Conservation (phyloP, 2,888 invertebrate genomes). For the Asteroscopus sphinx region DNA sequence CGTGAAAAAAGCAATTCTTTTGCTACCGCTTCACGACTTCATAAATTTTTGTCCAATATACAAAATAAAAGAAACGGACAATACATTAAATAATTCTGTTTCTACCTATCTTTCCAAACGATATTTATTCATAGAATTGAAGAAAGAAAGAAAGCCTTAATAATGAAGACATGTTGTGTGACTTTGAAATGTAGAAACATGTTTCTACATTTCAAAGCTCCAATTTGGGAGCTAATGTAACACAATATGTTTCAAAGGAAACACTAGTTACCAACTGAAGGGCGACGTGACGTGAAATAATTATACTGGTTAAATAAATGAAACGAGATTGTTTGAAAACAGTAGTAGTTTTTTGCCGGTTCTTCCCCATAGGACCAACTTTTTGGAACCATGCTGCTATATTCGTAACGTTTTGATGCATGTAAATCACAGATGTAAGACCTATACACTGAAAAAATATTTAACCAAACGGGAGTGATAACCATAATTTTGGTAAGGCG, state of each 20-base stretch:
- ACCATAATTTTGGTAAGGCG: too few relatives aligned
- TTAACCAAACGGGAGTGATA: too few relatives aligned
- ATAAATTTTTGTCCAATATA: too few relatives aligned
- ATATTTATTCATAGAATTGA: conserved; percentile 33
- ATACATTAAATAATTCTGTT: conserved; percentile 23
- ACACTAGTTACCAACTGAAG: background rate
- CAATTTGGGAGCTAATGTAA: background rate
- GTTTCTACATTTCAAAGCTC: conserved; percentile 1
- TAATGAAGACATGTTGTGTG: conserved; percentile 25
- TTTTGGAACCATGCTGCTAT: too few relatives aligned
- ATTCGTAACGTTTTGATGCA: too few relatives aligned
- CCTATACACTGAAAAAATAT: too few relatives aligned
- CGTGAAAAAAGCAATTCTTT: too few relatives aligned
- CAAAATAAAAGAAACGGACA: background rate
- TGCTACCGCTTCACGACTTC: too few relatives aligned
- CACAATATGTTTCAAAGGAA: conserved; percentile 11
- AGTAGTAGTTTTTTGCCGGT: too few relatives aligned
- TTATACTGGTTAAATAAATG: background rate
- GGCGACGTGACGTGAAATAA: background rate
- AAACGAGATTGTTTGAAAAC: too few relatives aligned
- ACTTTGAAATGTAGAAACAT: conserved; percentile 8
- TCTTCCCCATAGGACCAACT: too few relatives aligned
- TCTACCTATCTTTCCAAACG: conserved; percentile 10
- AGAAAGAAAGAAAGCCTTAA: conserved; percentile 21
- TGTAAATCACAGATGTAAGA: too few relatives aligned